These are phyloP conservation scores for Pseudeuparius sepicola DNA, from an alignment of 2,888 invertebrate species.

Conservation along the genomic window DNA sequence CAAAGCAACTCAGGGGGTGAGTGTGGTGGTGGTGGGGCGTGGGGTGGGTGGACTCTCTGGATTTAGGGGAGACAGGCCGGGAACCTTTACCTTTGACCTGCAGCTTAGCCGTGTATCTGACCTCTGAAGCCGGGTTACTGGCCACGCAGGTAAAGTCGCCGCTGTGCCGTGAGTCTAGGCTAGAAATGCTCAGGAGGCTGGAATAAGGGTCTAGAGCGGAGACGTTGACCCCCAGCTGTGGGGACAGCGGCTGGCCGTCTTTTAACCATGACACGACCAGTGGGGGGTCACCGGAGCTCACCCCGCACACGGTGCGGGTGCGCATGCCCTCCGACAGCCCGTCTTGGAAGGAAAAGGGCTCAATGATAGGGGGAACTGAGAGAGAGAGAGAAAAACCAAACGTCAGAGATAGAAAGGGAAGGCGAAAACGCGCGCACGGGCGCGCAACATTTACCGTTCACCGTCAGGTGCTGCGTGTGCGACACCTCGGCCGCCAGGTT, in stretches of 20 bases:
- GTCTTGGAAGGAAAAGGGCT: conserved; percentile 77
- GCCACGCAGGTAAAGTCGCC: conserved; percentile 72
- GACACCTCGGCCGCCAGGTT: conserved; percentile 65
- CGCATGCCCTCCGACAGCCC: conserved; percentile 73
- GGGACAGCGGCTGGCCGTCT: conserved; percentile 62
- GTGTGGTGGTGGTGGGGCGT: conserved; percentile 26
- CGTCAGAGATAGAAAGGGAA: conserved; percentile 45
- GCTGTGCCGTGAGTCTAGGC: conserved; percentile 62
- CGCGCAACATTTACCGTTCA: conserved; percentile 56
- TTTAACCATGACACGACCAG: conserved; percentile 73
- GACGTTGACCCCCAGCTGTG: conserved; percentile 56
- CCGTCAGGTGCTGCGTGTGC: conserved; percentile 62
- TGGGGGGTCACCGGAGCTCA: conserved; percentile 71
- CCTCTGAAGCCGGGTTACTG: conserved; percentile 68
- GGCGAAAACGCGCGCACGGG: conserved; percentile 37
- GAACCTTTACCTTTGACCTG: conserved; percentile 82
- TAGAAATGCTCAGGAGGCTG: conserved; percentile 68
- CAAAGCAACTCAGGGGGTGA: conserved; percentile 45
- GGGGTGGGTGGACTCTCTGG: conserved; percentile 20
- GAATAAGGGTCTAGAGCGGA: conserved; percentile 66
- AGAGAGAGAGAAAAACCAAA: conserved; percentile 31
- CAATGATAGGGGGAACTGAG: conserved; percentile 76
- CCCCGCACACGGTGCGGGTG: conserved; percentile 71
- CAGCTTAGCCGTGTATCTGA: conserved; percentile 68
- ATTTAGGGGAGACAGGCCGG: too few species aligned